Evolutionary conservation across 2,888 invertebrate genomes (phyloP).

Genomic region (Digitonthophagus gazella): DNA sequence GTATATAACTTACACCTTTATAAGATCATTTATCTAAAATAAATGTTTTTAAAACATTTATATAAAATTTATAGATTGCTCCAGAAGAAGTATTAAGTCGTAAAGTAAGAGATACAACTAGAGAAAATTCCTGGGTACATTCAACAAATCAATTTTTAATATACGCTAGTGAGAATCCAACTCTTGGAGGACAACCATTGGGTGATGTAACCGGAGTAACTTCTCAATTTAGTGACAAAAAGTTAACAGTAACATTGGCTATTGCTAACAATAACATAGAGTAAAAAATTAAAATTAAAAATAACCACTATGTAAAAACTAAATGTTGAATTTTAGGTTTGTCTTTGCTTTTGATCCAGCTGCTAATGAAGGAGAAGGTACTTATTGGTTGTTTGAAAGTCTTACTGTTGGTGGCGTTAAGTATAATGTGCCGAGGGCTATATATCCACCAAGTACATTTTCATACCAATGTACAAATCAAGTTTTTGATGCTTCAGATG

Average conservation of each 20-base stretch:
- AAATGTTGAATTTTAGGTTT: slow-evolving; percentile 14
- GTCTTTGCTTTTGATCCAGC: slow-evolving; percentile 47
- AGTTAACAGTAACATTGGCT: background rate
- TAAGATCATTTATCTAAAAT: no score
- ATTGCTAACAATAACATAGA: background rate
- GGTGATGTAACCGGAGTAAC: no score
- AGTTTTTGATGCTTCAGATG: background rate
- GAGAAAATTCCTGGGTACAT: background rate
- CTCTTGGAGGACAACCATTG: no score
- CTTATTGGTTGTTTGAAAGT: slow-evolving; percentile 53
- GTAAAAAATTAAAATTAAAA: no score
- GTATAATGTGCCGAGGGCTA: background rate
- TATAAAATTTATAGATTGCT: no score
- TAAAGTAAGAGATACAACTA: background rate
- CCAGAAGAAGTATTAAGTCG: slow-evolving; percentile 19
- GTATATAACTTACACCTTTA: no score
- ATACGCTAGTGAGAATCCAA: background rate
- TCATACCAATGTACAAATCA: slow-evolving; percentile 54
- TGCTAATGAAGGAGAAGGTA: slow-evolving; percentile 30
- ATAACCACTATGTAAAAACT: no score
- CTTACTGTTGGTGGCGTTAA: background rate
- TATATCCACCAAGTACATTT: slow-evolving; percentile 53
- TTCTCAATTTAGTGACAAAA: no score
- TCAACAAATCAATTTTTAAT: background rate
- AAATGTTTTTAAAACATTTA: slow-evolving; percentile 7